These are phyloP conservation scores for Saturnia japonica DNA, from an alignment of 2,888 invertebrate genomes.

Conservation along the genomic window DNA sequence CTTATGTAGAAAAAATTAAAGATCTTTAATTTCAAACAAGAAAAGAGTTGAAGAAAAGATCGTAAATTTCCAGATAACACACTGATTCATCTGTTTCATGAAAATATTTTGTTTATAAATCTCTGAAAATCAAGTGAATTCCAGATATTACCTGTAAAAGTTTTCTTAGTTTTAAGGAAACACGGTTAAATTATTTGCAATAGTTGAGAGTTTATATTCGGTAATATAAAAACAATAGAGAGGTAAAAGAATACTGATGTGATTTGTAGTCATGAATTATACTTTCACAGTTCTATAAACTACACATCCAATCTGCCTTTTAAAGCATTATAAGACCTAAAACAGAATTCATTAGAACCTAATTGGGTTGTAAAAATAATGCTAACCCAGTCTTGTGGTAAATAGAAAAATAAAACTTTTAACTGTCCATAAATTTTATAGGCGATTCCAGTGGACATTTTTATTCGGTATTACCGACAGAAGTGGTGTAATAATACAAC, in stretches of 20 bases:
- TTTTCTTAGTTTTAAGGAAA: not conserved
- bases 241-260: too few species aligned
- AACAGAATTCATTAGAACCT: slow-evolving; percentile 10
- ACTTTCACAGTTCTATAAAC: too few species aligned
- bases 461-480: slow-evolving; percentile 12
- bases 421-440: slow-evolving; percentile 20
- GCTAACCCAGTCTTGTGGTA: slow-evolving; percentile 16
- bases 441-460: slow-evolving; percentile 16
- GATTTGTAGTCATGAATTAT: too few species aligned
- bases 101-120: not conserved
- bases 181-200: not conserved
- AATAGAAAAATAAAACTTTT: slow-evolving; percentile 21
- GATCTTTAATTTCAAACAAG: not conserved
- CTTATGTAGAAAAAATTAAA: too few species aligned
- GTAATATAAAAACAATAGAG: too few species aligned
- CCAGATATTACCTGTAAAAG: not conserved
- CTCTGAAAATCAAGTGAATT: not conserved
- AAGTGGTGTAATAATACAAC: not conserved
- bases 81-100: not conserved
- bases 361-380: slow-evolving; percentile 17
- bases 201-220: not conserved
- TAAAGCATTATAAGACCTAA: not conserved
- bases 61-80: not conserved
- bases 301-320: not conserved
- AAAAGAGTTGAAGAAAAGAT: not conserved